These are phyloP conservation scores for Lepidostoma basale DNA, from an alignment of 1,140 invertebrate species.

Conservation along the genomic window DNA sequence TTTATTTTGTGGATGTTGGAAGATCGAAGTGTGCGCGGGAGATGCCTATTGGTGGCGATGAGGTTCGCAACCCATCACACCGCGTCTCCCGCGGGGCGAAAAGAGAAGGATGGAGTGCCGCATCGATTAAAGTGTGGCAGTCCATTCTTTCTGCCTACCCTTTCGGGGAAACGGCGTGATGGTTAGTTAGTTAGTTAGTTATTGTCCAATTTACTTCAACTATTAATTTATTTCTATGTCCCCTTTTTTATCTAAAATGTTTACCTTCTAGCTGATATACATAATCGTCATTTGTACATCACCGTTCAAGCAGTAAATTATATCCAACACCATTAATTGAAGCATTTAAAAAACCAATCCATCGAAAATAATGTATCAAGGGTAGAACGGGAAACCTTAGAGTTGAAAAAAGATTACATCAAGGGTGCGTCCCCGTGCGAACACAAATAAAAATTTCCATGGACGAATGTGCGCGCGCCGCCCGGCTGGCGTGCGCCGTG, in stretches of 20 bases:
- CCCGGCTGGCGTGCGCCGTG: conserved; percentile 21
- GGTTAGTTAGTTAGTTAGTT: too few relatives aligned
- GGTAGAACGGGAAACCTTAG: not conserved
- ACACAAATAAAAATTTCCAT: not conserved
- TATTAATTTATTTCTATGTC: too few relatives aligned
- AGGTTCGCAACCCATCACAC: too few relatives aligned
- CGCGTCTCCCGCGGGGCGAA: too few relatives aligned
- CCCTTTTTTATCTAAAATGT: not conserved
- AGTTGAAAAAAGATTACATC: not conserved
- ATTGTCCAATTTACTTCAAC: too few relatives aligned
- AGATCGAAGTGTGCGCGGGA: too few relatives aligned
- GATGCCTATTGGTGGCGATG: too few relatives aligned
- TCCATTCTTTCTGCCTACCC: too few relatives aligned
- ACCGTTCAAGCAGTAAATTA: not conserved
- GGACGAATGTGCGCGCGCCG: not conserved
- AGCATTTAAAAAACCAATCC: not conserved
- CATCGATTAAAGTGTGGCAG: too few relatives aligned
- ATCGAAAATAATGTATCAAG: not conserved
- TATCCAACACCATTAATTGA: not conserved
- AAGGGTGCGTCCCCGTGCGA: not conserved
- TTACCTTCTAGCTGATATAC: not conserved
- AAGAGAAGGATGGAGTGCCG: too few relatives aligned
- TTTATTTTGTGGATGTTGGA: too few relatives aligned
- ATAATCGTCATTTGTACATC: not conserved
- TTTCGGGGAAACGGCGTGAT: too few relatives aligned